Conservation (phyloP, 2,113 vertebrate genomes). For the Limnothrissa miodon region DNA sequence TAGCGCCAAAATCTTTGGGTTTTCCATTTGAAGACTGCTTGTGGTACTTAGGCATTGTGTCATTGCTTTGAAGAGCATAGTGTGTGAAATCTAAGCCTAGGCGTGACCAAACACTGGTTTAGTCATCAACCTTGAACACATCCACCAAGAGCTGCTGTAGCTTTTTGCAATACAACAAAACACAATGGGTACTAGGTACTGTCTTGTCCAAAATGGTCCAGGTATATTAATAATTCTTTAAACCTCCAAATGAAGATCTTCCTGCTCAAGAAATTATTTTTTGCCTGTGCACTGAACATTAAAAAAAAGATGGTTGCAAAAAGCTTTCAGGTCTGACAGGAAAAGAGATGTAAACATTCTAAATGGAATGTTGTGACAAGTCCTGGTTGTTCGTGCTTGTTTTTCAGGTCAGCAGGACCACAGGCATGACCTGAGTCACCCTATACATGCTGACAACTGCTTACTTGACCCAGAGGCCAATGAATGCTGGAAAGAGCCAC, state of each 20-base stretch:
- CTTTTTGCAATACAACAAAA: background rate
- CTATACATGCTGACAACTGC: slow-evolving; percentile 97
- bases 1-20: background rate
- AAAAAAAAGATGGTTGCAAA: background rate
- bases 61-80: background rate
- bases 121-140: background rate
- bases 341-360: background rate
- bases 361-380: background rate
- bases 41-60: background rate
- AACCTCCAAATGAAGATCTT: background rate
- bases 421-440: slow-evolving; percentile 94
- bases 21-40: background rate
- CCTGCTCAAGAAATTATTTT: background rate
- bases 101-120: background rate
- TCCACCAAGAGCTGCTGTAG: background rate
- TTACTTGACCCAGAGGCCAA: slow-evolving; percentile 91
- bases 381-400: background rate
- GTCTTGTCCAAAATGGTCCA: background rate
- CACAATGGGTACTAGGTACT: background rate
- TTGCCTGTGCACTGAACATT: background rate
- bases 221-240: no score
- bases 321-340: background rate
- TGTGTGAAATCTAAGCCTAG: background rate
- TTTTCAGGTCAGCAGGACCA: slow-evolving; percentile 88
- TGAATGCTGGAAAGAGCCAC: slow-evolving; percentile 95